Base-by-base conservation (phyloP, 2,888 invertebrate genomes). In the Silvanus unidentatus region DNA sequence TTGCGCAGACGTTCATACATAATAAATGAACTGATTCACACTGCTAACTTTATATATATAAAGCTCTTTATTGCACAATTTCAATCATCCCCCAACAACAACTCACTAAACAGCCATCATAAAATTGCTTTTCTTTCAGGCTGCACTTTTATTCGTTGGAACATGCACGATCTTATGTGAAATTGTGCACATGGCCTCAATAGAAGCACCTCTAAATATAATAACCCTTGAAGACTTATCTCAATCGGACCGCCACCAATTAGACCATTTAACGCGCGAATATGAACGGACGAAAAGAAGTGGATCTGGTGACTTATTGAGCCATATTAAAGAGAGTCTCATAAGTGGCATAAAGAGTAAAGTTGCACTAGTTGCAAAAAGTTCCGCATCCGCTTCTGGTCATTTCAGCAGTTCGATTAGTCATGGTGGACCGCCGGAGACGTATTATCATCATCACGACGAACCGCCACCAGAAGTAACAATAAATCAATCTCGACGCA, bases 361-460 rank as follows among this genome's bases (percentile, higher is more conserved):
- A 59, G 63, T 80, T 1, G 74, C 76, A 1, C 64, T 76, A 22
- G 59, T 81, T 11, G 77, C 79, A 0, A 75, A 76, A 55, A 78
- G 78, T 0, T 80, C 80, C 0, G 72, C 73, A 1, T 73, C 73
- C 0, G 66, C 71, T 2, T 68, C 73, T 0, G 75, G 76, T 52
- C 67, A 77, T 15, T 68, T 74, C 0, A 74, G 77, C 1, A 75
- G 76, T 0, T 77, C 76, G 34, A 65, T 64, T 11, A 60, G 63
- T 11, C 75, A 76, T 54, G 63, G 70, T 1, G 35, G 27, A 15
- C 47, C 10, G 10, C 12, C 12, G 6, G 11, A 3, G 11, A 44
- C 30, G 11, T 40, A 50, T 27, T 48, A 52, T 16, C 47, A 53
- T 32, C 53, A 51, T 45, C 43, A 47, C 29, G 43, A 47, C 15